Percentiles rank a stretch among this genome's conserved stretches.
Conservation (phyloP, 2,888 invertebrate species). For the Dermolepida albohirtum region DNA sequence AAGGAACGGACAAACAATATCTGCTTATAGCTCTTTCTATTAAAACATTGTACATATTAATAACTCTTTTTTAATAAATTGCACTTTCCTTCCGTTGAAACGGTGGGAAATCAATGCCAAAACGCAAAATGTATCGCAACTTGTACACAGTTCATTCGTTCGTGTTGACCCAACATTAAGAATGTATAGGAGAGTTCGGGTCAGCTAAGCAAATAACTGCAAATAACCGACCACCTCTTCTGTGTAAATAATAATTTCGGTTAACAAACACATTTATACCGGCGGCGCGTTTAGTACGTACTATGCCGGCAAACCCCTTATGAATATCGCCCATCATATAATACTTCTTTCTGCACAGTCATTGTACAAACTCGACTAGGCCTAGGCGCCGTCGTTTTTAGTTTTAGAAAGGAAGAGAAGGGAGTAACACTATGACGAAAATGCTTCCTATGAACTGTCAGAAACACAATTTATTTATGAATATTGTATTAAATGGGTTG, state of each 20-base stretch:
- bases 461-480: constrained; percentile 45
- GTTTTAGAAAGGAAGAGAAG: constrained; percentile 42
- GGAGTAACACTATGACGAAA: constrained; percentile 38
- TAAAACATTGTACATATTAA: no score
- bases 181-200: constrained; percentile 62
- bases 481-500: constrained; percentile 44
- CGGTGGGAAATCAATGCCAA: constrained; percentile 28
- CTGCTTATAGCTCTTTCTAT: no score
- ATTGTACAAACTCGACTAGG: constrained; percentile 40
- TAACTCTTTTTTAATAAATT: no score
- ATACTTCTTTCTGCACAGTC: constrained; percentile 45
- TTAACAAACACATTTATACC: constrained; percentile 65
- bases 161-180: constrained; percentile 64
- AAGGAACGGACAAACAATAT: no score
- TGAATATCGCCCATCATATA: constrained; percentile 43
- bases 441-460: constrained; percentile 43
- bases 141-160: constrained; percentile 41
- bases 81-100: no score
- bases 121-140: constrained; percentile 23
- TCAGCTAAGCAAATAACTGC: constrained; percentile 63
- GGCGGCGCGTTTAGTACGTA: constrained; percentile 19
- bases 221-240: constrained; percentile 62
- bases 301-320: constrained; percentile 38
- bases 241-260: constrained; percentile 67
- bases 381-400: constrained; percentile 38